These are phyloP conservation scores for Drosophila nr. fundita DNA, from an alignment of 2,888 invertebrate genomes.

Conservation along the genomic window DNA sequence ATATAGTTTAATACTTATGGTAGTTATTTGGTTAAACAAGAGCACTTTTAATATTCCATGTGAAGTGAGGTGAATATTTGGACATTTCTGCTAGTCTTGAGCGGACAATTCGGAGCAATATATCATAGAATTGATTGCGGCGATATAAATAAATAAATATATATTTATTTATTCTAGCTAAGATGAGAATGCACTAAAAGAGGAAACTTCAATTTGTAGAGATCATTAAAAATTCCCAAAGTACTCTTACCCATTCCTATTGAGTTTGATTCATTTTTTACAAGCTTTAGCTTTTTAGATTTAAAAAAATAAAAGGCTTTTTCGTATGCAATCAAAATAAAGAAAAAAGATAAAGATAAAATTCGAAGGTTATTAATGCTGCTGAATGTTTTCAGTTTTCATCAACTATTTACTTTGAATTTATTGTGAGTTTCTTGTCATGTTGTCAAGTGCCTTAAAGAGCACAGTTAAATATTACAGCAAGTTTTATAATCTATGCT, in stretches of 20 bases:
- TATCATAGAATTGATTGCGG: neutral
- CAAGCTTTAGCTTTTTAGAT: no score
- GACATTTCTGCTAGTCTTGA: neutral
- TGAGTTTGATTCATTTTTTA: neutral
- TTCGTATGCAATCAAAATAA: neutral
- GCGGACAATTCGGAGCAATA: neutral
- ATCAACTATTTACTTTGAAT: slow-evolving; percentile 64
- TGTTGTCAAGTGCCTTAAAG: slow-evolving; percentile 48
- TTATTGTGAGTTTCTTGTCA: slow-evolving; percentile 68
- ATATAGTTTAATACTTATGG: neutral
- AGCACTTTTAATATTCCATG: neutral
- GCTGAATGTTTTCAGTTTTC: slow-evolving; percentile 28
- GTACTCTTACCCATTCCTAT: neutral
- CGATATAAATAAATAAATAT: neutral
- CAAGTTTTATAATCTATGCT: slow-evolving; percentile 61
- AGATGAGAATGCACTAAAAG: neutral
- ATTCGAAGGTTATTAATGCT: neutral
- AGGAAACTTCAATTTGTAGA: rapidly evolving
- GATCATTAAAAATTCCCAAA: neutral
- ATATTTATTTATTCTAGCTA: neutral
- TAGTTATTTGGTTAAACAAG: no score
- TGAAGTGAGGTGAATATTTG: neutral
- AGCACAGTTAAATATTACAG: slow-evolving; percentile 75
- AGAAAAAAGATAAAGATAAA: neutral
- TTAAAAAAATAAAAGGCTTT: neutral